Evolutionary conservation across 1,140 invertebrate genomes (phyloP).

Genomic region (Drosophila orosa): DNA sequence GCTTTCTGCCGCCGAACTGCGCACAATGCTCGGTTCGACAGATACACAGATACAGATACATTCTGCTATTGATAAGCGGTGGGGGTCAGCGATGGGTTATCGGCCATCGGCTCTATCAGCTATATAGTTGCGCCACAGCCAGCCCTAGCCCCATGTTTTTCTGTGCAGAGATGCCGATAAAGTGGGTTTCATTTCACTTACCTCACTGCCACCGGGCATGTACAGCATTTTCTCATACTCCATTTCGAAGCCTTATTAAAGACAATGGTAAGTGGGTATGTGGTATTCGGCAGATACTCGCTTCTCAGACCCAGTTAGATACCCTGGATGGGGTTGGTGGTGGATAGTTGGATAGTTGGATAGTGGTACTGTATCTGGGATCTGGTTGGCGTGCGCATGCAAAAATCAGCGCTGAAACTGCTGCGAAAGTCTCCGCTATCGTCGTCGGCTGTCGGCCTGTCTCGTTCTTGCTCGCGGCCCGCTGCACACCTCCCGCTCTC

Average conservation of each 20-base stretch:
- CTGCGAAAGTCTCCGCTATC: conserved; percentile 69
- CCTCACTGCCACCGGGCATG: conserved; percentile 57
- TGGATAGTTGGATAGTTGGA: conserved; percentile 19
- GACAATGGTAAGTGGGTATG: conserved; percentile 17
- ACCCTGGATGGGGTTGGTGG: conserved; percentile 20
- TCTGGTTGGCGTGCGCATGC: conserved; percentile 53
- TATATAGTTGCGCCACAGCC: conserved; percentile 43
- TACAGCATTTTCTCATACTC: conserved; percentile 80
- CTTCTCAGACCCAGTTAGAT: conserved; percentile 31
- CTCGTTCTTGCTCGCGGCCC: conserved; percentile 48
- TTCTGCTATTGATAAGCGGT: conserved; percentile 50
- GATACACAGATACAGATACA: conserved; percentile 33
- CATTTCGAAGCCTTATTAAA: conserved; percentile 57
- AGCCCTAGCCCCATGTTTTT: conserved; percentile 7
- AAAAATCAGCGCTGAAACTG: conserved; percentile 59
- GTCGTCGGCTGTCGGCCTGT: conserved; percentile 27
- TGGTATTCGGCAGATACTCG: conserved; percentile 24
- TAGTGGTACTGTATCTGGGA: conserved; percentile 20
- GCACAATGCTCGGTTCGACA: conserved; percentile 56
- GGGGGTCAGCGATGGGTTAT: conserved; percentile 55
- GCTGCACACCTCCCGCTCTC: conserved; percentile 29
- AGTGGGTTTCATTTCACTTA: conserved; percentile 44
- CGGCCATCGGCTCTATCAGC: conserved; percentile 30
- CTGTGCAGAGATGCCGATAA: conserved; percentile 13
- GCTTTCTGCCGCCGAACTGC: conserved; percentile 58